Percentiles rank a stretch among this genome's conserved stretches.
Conservation (phyloP, 2,113 vertebrate genomes). For the Platichthys flesus region DNA sequence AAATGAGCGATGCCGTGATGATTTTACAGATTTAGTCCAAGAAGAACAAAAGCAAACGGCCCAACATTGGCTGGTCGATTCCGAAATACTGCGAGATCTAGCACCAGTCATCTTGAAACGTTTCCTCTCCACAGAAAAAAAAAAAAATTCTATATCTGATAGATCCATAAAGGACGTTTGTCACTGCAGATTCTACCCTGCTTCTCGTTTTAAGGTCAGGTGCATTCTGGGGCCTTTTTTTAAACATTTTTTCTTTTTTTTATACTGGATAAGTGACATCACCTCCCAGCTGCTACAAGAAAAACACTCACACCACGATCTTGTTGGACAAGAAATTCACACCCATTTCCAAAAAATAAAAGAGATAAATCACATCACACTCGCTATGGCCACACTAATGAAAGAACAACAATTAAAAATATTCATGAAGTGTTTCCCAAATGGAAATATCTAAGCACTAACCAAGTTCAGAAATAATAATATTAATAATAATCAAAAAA, state of each 20-base stretch:
- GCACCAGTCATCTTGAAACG: constrained; percentile 38
- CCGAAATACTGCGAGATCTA: constrained; percentile 19
- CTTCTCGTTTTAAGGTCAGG: constrained; percentile 71
- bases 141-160: constrained; percentile 72
- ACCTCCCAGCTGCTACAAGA: constrained; percentile 82
- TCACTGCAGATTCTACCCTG: constrained; percentile 84
- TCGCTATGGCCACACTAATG: constrained; percentile 94
- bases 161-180: constrained; percentile 83
- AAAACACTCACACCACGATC: constrained; percentile 85
- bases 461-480: constrained; percentile 84
- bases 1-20: constrained; percentile 59
- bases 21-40: not conserved
- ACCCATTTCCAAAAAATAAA: constrained; percentile 83
- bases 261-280: constrained; percentile 65
- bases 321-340: constrained; percentile 81
- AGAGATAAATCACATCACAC: constrained; percentile 86
- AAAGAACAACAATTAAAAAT: constrained; percentile 91
- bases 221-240: constrained; percentile 80
- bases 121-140: constrained; percentile 13
- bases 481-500: constrained; percentile 80
- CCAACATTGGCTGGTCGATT: constrained; percentile 25
- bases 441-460: constrained; percentile 93
- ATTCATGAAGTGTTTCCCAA: constrained; percentile 93
- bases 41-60: not conserved
- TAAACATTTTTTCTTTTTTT: too few relatives aligned